Base-by-base conservation (phyloP, 2,888 invertebrate genomes). In the Artemia sp. region DNA sequence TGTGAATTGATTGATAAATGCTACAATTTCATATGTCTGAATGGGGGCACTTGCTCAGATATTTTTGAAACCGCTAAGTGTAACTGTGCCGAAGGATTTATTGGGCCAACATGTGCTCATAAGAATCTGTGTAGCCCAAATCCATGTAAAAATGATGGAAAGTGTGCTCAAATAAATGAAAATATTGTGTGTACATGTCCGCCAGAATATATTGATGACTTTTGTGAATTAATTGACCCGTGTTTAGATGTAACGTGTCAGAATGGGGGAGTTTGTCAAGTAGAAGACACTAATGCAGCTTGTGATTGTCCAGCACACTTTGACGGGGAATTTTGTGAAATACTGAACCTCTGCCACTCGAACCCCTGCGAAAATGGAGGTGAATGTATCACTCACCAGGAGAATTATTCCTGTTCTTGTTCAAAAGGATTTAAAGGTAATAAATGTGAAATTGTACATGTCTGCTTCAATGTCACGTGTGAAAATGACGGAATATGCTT, bases 341-440 rank as follows among this genome's bases (percentile, higher is more conserved):
- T 19, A 58, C 14, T 58, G 10, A 58, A 58, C 24, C 64, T 24
- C 9, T 58, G 64, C 64, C 64, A 58, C 64, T 8, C 9, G 10
- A 58, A 10, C 10, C 64, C 64, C 8, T 58, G 64, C 64, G 64
- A n/a, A 19, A 58, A 58, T 58, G 64, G 64, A n/a, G 64, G 64
- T 58, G 24, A n/a, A 24, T 58, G 64, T 24, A 1, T 9, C 14
- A 10, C 64, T 58, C 8, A 2, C 14, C n/a, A 11, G 8, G 64
- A 9, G 14, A 58, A n/a, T 8, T 58, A 19, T 58, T 11, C 24
- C 8, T 58, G 64, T 58, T 58, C 64, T 24, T 58, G 64, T 2
- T 1, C 64, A 8, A 8, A 58, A 8, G 64, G 64, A 2, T 58
- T 58, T 11, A 24, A 58, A 58, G 64, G 64, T 19, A 58, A 10